These are phyloP conservation scores for Stenchaetothrips biformis DNA, from an alignment of 2,888 invertebrate genomes.

Conservation along the genomic window DNA sequence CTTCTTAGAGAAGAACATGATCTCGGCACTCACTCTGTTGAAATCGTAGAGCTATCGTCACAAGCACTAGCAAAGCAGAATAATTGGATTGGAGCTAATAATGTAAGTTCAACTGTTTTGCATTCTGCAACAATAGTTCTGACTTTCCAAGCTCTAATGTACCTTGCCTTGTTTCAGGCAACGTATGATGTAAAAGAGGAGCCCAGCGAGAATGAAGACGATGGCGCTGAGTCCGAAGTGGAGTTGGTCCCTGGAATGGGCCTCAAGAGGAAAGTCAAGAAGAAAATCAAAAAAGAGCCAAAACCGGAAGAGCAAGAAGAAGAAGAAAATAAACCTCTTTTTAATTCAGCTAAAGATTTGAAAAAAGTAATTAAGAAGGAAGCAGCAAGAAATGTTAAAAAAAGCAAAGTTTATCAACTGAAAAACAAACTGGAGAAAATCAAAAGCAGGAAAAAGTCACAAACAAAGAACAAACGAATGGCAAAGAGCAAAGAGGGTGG, in stretches of 20 bases:
- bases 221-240: neutral
- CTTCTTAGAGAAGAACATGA: constrained; percentile 67
- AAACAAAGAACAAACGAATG: constrained; percentile 43
- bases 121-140: neutral
- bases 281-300: constrained; percentile 34
- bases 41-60: constrained; percentile 68
- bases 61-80: constrained; percentile 64
- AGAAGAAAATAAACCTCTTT: constrained; percentile 41
- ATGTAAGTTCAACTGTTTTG: constrained; percentile 39
- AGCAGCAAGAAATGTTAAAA: constrained; percentile 66
- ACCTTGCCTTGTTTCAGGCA: constrained; percentile 35
- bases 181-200: constrained; percentile 39
- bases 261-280: constrained; percentile 38
- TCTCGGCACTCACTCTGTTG: constrained; percentile 71
- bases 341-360: constrained; percentile 60
- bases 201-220: constrained; percentile 29
- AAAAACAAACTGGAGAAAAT: constrained; percentile 57
- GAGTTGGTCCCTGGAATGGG: constrained; percentile 43
- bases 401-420: constrained; percentile 70
- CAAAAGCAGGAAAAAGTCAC: constrained; percentile 61
- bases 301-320: constrained; percentile 40
- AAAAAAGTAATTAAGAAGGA: constrained; percentile 65
- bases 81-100: constrained; percentile 68
- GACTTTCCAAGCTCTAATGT: neutral
- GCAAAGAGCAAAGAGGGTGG: constrained; percentile 29